Evolutionary conservation across 2,113 vertebrate species (phyloP), one percentile per base, ranked within the genome.

Genomic region (Pungitius pungitius): DNA sequence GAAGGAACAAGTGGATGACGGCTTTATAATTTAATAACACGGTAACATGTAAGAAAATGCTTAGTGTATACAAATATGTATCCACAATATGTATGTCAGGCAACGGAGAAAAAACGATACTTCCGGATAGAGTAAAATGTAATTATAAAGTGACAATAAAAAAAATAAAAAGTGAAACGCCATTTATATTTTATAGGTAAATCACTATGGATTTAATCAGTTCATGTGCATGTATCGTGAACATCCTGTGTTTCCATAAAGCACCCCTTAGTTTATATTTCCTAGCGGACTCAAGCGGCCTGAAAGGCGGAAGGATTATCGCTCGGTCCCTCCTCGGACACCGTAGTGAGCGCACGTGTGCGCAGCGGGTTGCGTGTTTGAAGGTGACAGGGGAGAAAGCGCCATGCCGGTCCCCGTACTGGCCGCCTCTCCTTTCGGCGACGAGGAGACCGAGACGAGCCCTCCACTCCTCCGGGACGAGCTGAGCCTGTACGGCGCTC

Each of bases 361-460:
- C 1, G 2, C 35, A 0, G 58, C 11, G 77, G 73, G 5, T 7
- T 35, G 81, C 85, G 79, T 84, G 83, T 68, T 68, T 91, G 85
- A 92, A 92, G 91, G 91, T 92, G 90, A 92, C 74, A 56, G 75
- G 57, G 18, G 33, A 35, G 33, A 35, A 35, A 61, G 64, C 20
- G 45, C 66, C 39, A 89, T 90, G 88, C 77, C 55, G 75, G 79
- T 40, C 45, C 58, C 22, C 12, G 87, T 88, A 3, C 56, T 37
- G 1, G 52, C 52, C 14, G 88, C 89, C 2, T 84, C 89, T 0
- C 76, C 68, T 1, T 49, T 59, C 17, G 80, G 24, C 8, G 75
- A 79, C 52, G 62, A 51, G 2, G 75, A 73, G 1, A 35, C 40
- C 0, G 69, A 76, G 4, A 0, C 65, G 1, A 0, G 33, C 22